Percentiles rank a stretch among this genome's conserved stretches.
phyloP scores from a whole-genome alignment of 2,797 vertebrate species.

The Lerista edwardsae region DNA sequence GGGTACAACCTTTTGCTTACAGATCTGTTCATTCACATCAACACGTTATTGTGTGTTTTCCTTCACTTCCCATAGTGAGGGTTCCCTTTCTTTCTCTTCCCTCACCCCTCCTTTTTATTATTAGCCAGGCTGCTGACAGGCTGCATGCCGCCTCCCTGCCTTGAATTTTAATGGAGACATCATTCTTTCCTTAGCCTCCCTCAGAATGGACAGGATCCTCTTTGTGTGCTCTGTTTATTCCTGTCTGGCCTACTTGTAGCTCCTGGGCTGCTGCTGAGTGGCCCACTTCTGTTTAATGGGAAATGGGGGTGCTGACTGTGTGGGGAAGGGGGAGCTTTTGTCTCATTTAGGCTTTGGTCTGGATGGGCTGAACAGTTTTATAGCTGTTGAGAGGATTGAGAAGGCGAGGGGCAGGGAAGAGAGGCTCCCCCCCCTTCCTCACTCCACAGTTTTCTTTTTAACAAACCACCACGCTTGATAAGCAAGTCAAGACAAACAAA shows the following conservation, averaged over 20 bases:
- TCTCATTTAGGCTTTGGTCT: constrained; percentile 7
- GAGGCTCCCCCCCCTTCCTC: constrained; percentile 25
- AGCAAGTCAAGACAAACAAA: constrained; percentile 40
- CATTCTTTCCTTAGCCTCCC: constrained; percentile 78
- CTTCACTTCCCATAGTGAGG: constrained; percentile 27
- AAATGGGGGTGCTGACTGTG: constrained; percentile 47
- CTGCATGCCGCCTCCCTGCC: constrained; percentile 77
- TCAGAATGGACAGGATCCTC: constrained; percentile 80
- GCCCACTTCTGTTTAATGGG: constrained; percentile 67
- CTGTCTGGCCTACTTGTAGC: constrained; percentile 72
- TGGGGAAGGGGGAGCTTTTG: constrained; percentile 33
- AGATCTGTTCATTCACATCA: neutral
- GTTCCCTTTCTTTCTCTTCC: neutral
- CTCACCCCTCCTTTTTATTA: constrained; percentile 11
- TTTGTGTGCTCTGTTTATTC: constrained; percentile 80
- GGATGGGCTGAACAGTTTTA: constrained; percentile 51
- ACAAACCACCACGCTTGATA: constrained; percentile 47
- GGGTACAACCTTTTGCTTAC: neutral
- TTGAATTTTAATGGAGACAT: constrained; percentile 87
- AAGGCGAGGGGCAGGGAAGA: constrained; percentile 18
- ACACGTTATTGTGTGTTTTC: neutral
- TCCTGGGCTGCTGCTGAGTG: constrained; percentile 18
- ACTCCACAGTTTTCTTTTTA: neutral
- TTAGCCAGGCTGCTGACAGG: constrained; percentile 77
- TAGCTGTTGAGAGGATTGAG: constrained; percentile 44